Conservation (phyloP, 2,113 vertebrate species). For the Cercopithecus mona region DNA sequence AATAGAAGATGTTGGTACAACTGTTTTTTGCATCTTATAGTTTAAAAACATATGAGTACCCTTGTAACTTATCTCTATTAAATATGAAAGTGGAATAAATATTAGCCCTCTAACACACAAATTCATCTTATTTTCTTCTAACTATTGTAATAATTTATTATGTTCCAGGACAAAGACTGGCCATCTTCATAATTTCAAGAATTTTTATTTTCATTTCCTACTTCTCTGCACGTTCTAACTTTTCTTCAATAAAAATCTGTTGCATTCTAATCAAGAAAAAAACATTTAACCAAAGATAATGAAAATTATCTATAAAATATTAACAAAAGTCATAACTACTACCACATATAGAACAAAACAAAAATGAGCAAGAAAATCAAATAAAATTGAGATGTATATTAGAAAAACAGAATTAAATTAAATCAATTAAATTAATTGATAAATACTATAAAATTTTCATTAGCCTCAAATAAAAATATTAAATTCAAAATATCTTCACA, state of each 20-base stretch:
- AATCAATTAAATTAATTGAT: background rate
- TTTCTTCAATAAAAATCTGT: background rate
- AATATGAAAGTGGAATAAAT: background rate
- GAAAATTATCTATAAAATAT: background rate
- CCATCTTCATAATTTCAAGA: background rate
- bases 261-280: background rate
- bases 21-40: background rate
- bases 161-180: background rate
- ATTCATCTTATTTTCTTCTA: background rate
- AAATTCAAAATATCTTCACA: background rate
- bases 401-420: background rate
- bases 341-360: background rate
- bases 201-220: background rate
- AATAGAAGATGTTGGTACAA: background rate
- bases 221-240: background rate
- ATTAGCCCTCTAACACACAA: background rate
- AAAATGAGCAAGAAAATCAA: background rate
- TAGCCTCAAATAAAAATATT: conserved; percentile 1
- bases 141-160: background rate
- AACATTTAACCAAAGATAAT: background rate
- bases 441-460: background rate
- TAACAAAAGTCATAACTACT: background rate
- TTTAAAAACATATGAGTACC: background rate
- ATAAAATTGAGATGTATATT: background rate
- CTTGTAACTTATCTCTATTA: background rate